phyloP scores from a whole-genome alignment of 2,888 invertebrate genomes.

The Vesta saturnalis region DNA sequence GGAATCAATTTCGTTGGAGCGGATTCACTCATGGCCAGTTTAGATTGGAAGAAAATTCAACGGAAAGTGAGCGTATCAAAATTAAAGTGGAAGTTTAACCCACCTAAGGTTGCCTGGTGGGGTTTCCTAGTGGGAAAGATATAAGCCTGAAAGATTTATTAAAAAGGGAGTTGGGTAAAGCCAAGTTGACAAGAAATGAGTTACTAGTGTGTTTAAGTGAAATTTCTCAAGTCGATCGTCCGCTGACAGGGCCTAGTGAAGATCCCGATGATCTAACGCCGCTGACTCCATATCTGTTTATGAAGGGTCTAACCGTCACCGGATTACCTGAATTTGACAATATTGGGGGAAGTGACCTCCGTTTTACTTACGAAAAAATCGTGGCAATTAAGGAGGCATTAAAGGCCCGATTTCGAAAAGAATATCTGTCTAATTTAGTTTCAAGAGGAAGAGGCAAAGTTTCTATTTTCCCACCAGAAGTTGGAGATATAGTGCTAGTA shows the following conservation, averaged over 20 bases:
- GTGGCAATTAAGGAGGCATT: too few relatives aligned
- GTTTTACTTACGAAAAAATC: too few relatives aligned
- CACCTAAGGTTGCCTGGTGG: not conserved
- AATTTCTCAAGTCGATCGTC: too few relatives aligned
- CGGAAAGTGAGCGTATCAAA: not conserved
- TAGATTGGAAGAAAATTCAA: not conserved
- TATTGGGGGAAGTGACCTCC: not conserved
- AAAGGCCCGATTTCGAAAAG: too few relatives aligned
- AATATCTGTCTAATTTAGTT: too few relatives aligned
- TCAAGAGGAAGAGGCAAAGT: not conserved
- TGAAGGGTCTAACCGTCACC: not conserved
- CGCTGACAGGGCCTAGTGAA: too few relatives aligned
- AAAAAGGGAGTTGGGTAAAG: too few relatives aligned
- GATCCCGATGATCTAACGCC: too few relatives aligned
- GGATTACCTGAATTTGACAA: not conserved
- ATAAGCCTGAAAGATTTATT: not conserved
- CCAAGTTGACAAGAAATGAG: too few relatives aligned
- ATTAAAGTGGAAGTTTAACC: too few relatives aligned
- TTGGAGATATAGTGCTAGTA: not conserved
- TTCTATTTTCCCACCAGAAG: too few relatives aligned
- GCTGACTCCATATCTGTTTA: not conserved
- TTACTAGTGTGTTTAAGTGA: too few relatives aligned
- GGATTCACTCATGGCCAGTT: not conserved
- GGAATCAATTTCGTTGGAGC: not conserved
- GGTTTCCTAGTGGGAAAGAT: not conserved